A percentile compares a stretch with the other conserved stretches of the same genome.
phyloP scores from a whole-genome alignment of 1,140 invertebrate genomes.

The Platyscapa corneri region DNA sequence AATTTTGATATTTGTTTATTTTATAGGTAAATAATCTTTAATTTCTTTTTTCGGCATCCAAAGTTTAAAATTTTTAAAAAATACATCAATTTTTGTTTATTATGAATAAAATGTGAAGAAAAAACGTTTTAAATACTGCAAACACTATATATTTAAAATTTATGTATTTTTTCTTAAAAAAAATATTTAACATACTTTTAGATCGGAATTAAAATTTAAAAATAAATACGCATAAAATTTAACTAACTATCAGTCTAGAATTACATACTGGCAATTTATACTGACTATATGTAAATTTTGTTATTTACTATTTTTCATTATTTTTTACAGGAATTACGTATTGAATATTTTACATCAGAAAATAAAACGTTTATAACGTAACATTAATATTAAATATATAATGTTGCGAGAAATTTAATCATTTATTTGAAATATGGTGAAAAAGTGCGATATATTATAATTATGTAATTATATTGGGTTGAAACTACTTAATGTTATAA shows the following conservation, averaged over 20 bases:
- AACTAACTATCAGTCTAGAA: not conserved
- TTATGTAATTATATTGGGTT: not conserved
- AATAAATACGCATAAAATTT: not conserved
- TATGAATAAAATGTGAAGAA: not conserved
- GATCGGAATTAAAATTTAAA: too few relatives aligned
- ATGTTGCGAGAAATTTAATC: not conserved
- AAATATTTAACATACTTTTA: too few relatives aligned
- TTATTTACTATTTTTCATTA: too few relatives aligned
- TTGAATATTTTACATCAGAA: too few relatives aligned
- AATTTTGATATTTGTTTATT: conserved; percentile 37
- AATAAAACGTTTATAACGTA: not conserved
- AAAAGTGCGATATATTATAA: not conserved
- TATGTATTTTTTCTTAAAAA: too few relatives aligned
- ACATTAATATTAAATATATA: not conserved
- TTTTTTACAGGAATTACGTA: too few relatives aligned
- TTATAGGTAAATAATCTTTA: conserved; percentile 29
- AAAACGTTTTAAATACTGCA: not conserved
- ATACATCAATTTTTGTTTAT: conserved; percentile 1
- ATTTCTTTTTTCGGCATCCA: not conserved
- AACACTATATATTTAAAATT: not conserved
- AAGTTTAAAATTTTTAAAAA: conserved; percentile 15
- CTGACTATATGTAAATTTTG: too few relatives aligned
- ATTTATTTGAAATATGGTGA: not conserved
- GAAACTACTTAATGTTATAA: not conserved
- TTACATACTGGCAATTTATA: too few relatives aligned